These are phyloP conservation scores for Pteropus rufus DNA, from an alignment of 2,797 vertebrate species.

Conservation along the genomic window DNA sequence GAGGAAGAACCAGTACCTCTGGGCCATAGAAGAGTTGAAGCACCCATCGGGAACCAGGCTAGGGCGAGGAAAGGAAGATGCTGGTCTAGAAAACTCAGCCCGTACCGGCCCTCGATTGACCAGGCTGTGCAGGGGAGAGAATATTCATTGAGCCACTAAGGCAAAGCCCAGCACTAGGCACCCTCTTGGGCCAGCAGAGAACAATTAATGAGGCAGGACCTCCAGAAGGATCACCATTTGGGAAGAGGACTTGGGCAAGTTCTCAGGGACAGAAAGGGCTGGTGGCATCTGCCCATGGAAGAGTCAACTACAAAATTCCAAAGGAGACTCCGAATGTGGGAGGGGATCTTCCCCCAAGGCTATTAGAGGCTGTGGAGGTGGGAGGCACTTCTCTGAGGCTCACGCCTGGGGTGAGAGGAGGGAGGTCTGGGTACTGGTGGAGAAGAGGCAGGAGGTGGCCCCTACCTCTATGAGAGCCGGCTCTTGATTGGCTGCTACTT, in stretches of 20 bases:
- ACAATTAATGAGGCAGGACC: not conserved
- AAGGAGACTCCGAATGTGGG: not conserved
- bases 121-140: too few relatives aligned
- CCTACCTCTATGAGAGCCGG: not conserved
- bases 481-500: not conserved
- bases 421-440: not conserved
- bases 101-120: not conserved
- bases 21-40: not conserved
- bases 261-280: not conserved
- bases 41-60: not conserved
- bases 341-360: not conserved
- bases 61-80: rapidly evolving
- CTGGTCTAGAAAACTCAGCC: not conserved
- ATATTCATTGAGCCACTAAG: not conserved
- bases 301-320: not conserved
- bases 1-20: not conserved
- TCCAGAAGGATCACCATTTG: not conserved
- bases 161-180: not conserved
- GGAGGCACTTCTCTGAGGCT: not conserved
- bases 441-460: not conserved
- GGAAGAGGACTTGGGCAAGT: not conserved
- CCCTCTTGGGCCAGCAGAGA: not conserved
- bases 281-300: not conserved
- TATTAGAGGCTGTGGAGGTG: too few relatives aligned
- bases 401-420: not conserved